A percentile compares a stretch with the other conserved stretches of the same genome.
phyloP scores from a whole-genome alignment of 1,140 invertebrate genomes.

The Microplitis demolitor region DNA sequence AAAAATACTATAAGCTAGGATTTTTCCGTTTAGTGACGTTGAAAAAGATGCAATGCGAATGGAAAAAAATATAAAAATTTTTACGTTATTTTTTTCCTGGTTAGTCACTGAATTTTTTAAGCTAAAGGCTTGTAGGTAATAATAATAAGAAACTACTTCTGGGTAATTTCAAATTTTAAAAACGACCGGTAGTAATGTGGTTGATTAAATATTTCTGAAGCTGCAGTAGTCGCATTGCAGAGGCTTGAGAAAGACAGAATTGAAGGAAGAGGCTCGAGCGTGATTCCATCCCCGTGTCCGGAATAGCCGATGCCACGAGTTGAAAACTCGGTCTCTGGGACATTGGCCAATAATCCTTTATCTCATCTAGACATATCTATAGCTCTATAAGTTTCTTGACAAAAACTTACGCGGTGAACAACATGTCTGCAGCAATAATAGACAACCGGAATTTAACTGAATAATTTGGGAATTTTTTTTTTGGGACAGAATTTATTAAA shows the following conservation, averaged over 20 bases:
- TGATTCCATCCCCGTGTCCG: constrained; percentile 22
- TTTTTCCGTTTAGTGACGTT: background rate
- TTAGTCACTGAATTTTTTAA: no score
- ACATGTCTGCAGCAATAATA: no score
- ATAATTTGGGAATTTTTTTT: no score
- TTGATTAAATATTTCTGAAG: constrained; percentile 5
- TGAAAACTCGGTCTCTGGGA: constrained; percentile 40
- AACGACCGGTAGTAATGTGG: background rate
- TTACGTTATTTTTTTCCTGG: background rate
- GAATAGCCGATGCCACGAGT: constrained; percentile 26
- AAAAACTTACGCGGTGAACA: background rate
- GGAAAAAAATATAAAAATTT: background rate
- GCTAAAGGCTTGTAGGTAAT: no score
- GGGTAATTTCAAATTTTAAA: no score
- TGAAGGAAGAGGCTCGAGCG: constrained; percentile 18
- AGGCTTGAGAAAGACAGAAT: constrained; percentile 12
- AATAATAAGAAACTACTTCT: no score
- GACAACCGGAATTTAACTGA: no score
- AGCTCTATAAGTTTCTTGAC: background rate
- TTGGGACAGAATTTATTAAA: no score
- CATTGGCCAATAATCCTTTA: constrained; percentile 38
- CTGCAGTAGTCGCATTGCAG: constrained; percentile 38
- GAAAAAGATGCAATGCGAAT: no score
- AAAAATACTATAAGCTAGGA: background rate
- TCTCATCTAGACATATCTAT: constrained; percentile 11